Percentiles rank a stretch among this genome's conserved stretches.
Evolutionary conservation across 2,113 vertebrate species (phyloP).

Genomic region (Ceratotherium simum): DNA sequence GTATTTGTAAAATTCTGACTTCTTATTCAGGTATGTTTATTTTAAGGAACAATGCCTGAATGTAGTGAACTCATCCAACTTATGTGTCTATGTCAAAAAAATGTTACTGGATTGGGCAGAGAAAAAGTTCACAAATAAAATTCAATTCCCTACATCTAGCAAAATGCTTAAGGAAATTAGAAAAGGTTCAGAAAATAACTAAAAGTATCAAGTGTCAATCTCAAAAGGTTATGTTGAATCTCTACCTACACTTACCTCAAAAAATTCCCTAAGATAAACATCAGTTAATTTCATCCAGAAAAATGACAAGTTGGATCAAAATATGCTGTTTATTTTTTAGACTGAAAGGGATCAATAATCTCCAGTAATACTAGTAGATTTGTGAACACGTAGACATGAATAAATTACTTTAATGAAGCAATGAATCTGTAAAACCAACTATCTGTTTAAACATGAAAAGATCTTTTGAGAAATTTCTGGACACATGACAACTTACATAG

Average conservation of each 20-base stretch:
- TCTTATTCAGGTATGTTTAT: background rate
- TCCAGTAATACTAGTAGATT: background rate
- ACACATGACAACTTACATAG: background rate
- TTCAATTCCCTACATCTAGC: background rate
- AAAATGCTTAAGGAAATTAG: background rate
- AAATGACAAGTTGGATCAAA: background rate
- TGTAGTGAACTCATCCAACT: background rate
- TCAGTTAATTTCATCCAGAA: background rate
- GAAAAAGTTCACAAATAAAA: background rate
- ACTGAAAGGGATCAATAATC: background rate
- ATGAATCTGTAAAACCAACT: background rate
- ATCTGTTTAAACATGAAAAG: conserved; percentile 11
- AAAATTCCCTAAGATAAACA: background rate
- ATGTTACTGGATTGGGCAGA: background rate
- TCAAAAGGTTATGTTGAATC: background rate
- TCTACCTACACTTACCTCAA: background rate
- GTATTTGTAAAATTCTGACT: background rate
- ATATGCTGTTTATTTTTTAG: background rate
- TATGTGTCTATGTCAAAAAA: background rate
- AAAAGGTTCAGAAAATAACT: background rate
- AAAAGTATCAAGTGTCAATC: background rate
- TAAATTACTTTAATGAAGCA: background rate
- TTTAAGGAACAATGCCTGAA: background rate
- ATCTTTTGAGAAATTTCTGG: conserved; percentile 16
- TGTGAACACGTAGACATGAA: background rate